phyloP scores from a whole-genome alignment of 2,113 vertebrate species.

The Theropithecus gelada region DNA sequence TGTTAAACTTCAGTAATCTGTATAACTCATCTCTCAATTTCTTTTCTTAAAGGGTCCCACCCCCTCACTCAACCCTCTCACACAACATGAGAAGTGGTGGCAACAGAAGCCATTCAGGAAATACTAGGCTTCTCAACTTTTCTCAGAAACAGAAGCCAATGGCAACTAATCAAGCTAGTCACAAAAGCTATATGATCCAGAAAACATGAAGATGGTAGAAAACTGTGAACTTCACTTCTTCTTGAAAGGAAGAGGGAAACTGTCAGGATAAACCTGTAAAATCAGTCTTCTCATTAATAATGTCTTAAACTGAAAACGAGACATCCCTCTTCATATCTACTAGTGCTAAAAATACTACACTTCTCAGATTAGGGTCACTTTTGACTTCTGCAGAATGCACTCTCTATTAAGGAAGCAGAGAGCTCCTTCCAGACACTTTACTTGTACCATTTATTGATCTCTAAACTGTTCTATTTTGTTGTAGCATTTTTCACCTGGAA shows the following conservation, averaged over 20 bases:
- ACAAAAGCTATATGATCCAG: no score
- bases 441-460: neutral
- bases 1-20: neutral
- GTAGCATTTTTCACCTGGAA: conserved; percentile 47
- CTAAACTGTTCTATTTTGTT: neutral
- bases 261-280: neutral
- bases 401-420: neutral
- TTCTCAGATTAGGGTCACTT: neutral
- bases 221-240: neutral
- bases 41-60: neutral
- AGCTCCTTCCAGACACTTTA: neutral
- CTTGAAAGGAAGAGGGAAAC: neutral
- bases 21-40: neutral
- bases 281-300: no score
- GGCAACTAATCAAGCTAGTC: neutral
- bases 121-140: neutral
- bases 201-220: neutral
- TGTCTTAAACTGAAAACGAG: neutral
- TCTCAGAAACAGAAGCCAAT: neutral
- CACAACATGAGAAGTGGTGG: fast-evolving
- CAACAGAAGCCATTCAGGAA: neutral
- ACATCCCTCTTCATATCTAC: neutral
- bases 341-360: neutral
- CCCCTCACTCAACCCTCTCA: neutral
- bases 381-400: neutral